Base-by-base conservation (phyloP, 2,888 invertebrate genomes). In the Drosophila leonis region DNA sequence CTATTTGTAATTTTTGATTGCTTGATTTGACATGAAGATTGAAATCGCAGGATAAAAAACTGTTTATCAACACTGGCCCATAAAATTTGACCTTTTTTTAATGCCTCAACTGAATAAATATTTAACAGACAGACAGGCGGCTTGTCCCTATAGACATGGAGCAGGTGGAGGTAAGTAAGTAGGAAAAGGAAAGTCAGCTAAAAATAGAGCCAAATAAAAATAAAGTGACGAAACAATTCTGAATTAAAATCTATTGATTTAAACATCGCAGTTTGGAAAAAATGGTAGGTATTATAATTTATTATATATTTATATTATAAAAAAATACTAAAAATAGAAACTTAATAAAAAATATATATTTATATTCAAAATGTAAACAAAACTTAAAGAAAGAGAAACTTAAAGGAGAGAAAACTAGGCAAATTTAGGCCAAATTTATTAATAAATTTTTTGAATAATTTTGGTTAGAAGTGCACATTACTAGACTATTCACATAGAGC, bases 41-140 rank as follows among this genome's bases (percentile, higher is more conserved):
- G 2, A 10, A n/a, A 7, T 6, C 5, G 10, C 2, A 5, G 1
- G 0, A 4, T n/a, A 1, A 5, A 4, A 0, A 27, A 46, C 29
- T 10, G n/a, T n/a, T 48, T 18, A 29, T 1, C n/a, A 48, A 48
- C 48, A 48, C 48, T 29, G 6, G 29, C 35, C 6, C 20, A 35
- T 13, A 18, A 15, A 35, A 24, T 0, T 5, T 2, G 5, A 35
- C 35, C 35, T 24, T 52, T 24, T 24, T 51, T 49, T 52, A 35
- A 52, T 35, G 51, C 9, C 35, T 6, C 5, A 10, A 9, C 51
- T 35, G 1, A 35, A 35, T 52, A 24, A 52, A 52, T 52, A 52
- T 33, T 52, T 52, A 52, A 52, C 10, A 6, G 51, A 9, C 15
- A 0, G 15, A 35, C 15, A 0, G 15, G 24, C 13, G 18, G 5